Evolutionary conservation across 2,888 invertebrate genomes (phyloP).

Genomic region (Acheta domesticus): DNA sequence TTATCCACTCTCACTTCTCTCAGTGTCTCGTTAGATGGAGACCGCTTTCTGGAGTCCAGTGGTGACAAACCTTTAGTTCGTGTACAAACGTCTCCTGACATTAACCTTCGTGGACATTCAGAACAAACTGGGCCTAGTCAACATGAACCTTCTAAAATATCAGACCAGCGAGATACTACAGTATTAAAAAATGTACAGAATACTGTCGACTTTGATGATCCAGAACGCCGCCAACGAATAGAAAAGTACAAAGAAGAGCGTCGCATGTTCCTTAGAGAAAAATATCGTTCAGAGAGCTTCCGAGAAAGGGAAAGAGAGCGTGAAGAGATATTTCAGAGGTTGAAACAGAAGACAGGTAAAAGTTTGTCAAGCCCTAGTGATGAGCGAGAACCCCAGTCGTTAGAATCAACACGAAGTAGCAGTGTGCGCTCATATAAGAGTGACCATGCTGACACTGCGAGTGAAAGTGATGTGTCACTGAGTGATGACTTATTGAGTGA

Average conservation of each 20-base stretch:
- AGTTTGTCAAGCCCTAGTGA: constrained; percentile 25
- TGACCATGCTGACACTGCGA: neutral
- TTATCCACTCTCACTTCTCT: constrained; percentile 28
- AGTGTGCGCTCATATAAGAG: neutral
- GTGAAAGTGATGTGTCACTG: neutral
- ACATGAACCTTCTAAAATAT: constrained; percentile 34
- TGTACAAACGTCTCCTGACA: constrained; percentile 41
- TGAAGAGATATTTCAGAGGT: constrained; percentile 64
- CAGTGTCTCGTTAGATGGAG: constrained; percentile 62
- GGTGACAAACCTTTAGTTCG: constrained; percentile 37
- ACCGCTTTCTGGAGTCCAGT: constrained; percentile 54
- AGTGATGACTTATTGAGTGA: neutral
- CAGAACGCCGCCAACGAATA: constrained; percentile 72
- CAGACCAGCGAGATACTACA: neutral
- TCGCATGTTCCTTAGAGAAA: constrained; percentile 78
- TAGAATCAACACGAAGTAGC: neutral
- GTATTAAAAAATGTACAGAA: constrained; percentile 31
- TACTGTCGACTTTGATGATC: constrained; percentile 49
- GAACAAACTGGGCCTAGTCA: constrained; percentile 23
- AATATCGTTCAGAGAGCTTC: constrained; percentile 65
- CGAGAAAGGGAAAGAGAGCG: constrained; percentile 41
- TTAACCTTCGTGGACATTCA: constrained; percentile 29
- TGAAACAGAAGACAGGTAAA: constrained; percentile 50
- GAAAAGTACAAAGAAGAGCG: constrained; percentile 89
- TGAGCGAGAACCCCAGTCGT: neutral